Conservation (phyloP, 30 jellyfish, hydroid and myxozoan genomes). For the Aurelia sp. region DNA sequence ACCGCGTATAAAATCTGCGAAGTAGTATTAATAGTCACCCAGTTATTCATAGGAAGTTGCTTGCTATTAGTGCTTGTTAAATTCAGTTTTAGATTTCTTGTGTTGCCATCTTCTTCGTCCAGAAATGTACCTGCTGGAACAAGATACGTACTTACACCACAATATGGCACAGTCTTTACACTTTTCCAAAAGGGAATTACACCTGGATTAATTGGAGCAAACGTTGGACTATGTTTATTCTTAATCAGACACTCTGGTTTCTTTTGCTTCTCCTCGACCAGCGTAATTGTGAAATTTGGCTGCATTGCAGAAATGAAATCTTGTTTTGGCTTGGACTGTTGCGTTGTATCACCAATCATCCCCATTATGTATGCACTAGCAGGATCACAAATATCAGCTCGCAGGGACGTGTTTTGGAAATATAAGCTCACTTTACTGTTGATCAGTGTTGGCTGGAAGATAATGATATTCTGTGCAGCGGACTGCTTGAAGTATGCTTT, state of each 20-base stretch:
- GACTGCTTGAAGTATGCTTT: conserved; percentile 64
- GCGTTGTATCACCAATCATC: conserved; percentile 29
- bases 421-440: conserved; percentile 52
- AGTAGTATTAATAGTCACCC: conserved; percentile 42
- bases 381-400: conserved; percentile 70
- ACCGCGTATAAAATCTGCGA: conserved; percentile 50
- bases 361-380: conserved; percentile 30
- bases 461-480: conserved; percentile 35
- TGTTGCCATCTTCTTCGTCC: conserved; percentile 90
- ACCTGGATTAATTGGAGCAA: too few relatives aligned
- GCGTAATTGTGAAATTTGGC: conserved; percentile 60
- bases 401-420: conserved; percentile 68
- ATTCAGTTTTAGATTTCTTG: conserved; percentile 65
- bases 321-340: conserved; percentile 32
- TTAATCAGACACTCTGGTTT: conserved; percentile 29
- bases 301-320: conserved; percentile 54
- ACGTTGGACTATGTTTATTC: conserved; percentile 64
- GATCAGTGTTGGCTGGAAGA: conserved; percentile 38
- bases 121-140: conserved; percentile 67
- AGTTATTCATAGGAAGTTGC: conserved; percentile 21
- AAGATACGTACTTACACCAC: conserved; percentile 41
- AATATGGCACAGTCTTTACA: conserved; percentile 29
- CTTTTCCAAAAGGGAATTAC: background rate
- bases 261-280: conserved; percentile 29
- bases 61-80: conserved; percentile 25